Base-by-base conservation (phyloP, 2,797 vertebrate species). In the Craterocephalus amniculus region DNA sequence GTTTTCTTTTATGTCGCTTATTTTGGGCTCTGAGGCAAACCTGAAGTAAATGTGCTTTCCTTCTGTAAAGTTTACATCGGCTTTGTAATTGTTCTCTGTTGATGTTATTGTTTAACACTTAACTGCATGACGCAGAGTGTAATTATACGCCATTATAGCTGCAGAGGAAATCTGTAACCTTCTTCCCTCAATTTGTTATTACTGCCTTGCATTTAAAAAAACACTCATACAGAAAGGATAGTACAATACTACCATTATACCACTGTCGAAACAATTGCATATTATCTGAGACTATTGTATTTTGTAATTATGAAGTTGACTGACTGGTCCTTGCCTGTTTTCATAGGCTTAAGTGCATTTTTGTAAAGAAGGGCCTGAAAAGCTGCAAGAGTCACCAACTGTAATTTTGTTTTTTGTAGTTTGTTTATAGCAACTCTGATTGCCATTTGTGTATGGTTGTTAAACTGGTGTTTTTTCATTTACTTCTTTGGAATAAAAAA, bases 401-500 rank as follows among this genome's bases (percentile, higher is more conserved):
- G 80, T 88, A 89, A 81, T 88, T 84, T 84, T 83, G 70, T 88
- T 65, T 87, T 81, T 83, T 85, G 67, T 81, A 76, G 68, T 77
- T 81, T 82, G 65, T 86, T 83, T 81, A 80, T 68, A 51, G 60
- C 64, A 78, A 75, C 78, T 80, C 84, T 87, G 66, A 80, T 86
- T 86, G 87, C 29, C 74, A 76, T 87, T 70, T 88, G 80, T 91
- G 83, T 90, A 89, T 81, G 78, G 76, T 80, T 74, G 82, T 89
- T 90, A 78, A 83, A 81, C 80, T 77, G 67, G 80, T 91, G 78
- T 91, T 86, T 91, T 75, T 78, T 93, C 81, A 91, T 92, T 91
- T 93, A 93, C 85, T 87, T 88, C 77, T 89, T 92, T 93, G 88
- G 88, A 90, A 92, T 94, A 92, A 93, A 93, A 93, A 93, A 91